Evolutionary conservation across 2,113 vertebrate genomes (phyloP).

Genomic region (Anthoscopus minutus): DNA sequence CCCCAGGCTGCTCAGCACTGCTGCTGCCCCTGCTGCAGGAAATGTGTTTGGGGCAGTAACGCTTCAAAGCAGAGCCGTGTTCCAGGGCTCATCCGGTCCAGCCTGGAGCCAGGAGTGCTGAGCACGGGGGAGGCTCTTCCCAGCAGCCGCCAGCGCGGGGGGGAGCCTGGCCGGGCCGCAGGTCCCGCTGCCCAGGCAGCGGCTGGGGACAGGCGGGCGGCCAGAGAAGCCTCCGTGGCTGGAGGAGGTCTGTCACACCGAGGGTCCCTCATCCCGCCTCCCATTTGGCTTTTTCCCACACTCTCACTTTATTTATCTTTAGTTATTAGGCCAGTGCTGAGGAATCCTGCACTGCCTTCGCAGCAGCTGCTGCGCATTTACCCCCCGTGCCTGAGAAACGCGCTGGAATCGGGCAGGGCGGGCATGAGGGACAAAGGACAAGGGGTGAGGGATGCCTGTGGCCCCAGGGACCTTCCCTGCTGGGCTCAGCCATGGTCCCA

Average conservation of each 20-base stretch:
- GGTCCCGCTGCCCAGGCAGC: background rate
- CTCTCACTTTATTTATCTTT: background rate
- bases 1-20: rapidly evolving
- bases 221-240: background rate
- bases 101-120: background rate
- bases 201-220: background rate
- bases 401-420: background rate
- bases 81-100: background rate
- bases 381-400: background rate
- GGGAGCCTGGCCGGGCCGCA: rapidly evolving
- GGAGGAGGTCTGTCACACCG: background rate
- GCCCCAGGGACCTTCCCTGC: background rate
- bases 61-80: background rate
- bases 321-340: background rate
- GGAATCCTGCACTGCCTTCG: background rate
- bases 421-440: background rate
- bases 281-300: background rate
- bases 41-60: background rate
- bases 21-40: background rate
- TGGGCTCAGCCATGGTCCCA: rapidly evolving
- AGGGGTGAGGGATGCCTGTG: rapidly evolving
- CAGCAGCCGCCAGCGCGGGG: background rate
- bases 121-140: background rate
- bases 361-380: background rate
- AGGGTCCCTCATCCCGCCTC: background rate